phyloP scores from a whole-genome alignment of 2,888 invertebrate genomes.

The Rhagium mordax region DNA sequence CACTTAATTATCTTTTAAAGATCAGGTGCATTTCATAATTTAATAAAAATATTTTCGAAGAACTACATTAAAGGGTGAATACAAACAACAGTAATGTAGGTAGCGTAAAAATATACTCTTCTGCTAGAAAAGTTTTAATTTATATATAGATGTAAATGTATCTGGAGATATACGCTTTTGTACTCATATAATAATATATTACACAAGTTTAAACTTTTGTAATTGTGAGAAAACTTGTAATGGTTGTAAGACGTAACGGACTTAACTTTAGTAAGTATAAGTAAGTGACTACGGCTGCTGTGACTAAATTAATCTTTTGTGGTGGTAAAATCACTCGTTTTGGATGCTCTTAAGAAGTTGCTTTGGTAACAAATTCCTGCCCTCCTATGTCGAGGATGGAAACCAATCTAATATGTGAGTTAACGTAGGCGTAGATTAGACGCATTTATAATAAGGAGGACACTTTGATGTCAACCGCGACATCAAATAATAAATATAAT shows the following conservation, averaged over 20 bases:
- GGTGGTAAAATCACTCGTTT: neutral
- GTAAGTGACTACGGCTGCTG: slow-evolving; percentile 1
- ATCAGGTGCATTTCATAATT: neutral
- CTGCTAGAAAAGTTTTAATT: neutral
- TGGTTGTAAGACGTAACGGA: slow-evolving; percentile 15
- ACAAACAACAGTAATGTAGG: neutral
- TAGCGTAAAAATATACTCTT: neutral
- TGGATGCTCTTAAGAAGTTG: neutral
- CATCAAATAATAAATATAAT: no score
- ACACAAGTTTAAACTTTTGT: slow-evolving; percentile 13
- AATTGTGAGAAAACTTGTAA: slow-evolving; percentile 15
- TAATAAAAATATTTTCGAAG: neutral
- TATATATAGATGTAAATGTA: neutral
- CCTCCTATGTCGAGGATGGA: neutral
- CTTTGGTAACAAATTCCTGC: neutral
- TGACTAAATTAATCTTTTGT: neutral
- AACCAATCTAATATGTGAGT: neutral
- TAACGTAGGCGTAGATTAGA: neutral
- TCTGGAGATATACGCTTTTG: slow-evolving; percentile 8
- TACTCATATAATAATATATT: neutral
- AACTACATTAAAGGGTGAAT: neutral
- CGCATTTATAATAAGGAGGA: no score
- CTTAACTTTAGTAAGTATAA: slow-evolving; percentile 10
- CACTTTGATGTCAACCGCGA: no score
- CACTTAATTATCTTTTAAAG: neutral